These are phyloP conservation scores for Stenichneumon culpator DNA, from an alignment of 2,888 invertebrate species.

Conservation along the genomic window DNA sequence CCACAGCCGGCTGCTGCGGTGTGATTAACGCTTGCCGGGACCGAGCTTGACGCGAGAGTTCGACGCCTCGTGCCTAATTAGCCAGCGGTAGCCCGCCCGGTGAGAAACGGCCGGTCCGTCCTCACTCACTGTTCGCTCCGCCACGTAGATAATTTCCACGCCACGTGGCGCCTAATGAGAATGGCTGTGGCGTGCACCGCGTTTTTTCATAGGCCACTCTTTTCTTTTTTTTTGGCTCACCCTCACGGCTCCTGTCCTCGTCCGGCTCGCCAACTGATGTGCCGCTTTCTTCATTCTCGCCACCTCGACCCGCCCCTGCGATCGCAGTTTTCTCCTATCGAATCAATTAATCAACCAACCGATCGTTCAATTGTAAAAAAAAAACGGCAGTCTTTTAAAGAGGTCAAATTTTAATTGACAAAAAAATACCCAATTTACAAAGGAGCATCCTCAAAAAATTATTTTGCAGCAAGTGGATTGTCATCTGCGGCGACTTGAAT, in stretches of 20 bases:
- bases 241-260: too few species aligned
- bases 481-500: neutral
- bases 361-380: too few species aligned
- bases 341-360: too few species aligned
- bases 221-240: conserved; percentile 28
- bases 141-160: conserved; percentile 79
- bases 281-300: too few species aligned
- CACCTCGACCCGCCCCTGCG: too few species aligned
- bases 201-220: conserved; percentile 70
- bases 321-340: too few species aligned
- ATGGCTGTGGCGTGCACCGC: conserved; percentile 68
- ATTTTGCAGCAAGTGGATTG: too few species aligned
- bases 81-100: conserved; percentile 73
- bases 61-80: conserved; percentile 81
- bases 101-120: conserved; percentile 75
- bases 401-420: too few species aligned
- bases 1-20: conserved; percentile 61
- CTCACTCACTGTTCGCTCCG: conserved; percentile 66
- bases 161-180: conserved; percentile 82
- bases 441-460: too few species aligned
- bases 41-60: conserved; percentile 73
- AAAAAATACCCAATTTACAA: too few species aligned
- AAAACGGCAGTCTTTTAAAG: too few species aligned
- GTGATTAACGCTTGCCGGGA: conserved; percentile 71
- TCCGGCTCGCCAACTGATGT: too few species aligned